phyloP scores from a whole-genome alignment of 2,113 vertebrate species.

The Delphinus delphis region DNA sequence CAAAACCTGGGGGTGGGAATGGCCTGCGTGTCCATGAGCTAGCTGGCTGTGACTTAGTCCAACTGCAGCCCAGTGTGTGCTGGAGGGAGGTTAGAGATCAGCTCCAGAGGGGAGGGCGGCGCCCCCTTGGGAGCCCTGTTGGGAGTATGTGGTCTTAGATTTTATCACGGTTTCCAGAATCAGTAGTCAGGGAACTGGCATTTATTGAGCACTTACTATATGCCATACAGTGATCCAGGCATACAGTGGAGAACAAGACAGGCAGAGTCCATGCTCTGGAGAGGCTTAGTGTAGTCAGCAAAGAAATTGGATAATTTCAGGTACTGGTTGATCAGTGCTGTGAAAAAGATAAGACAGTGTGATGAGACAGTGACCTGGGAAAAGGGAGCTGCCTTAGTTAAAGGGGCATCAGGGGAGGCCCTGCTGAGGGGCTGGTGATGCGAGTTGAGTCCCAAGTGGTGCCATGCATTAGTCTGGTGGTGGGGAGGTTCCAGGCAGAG shows the following conservation, averaged over 20 bases:
- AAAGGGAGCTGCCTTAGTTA: background rate
- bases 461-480: background rate
- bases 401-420: background rate
- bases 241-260: background rate
- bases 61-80: background rate
- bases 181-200: background rate
- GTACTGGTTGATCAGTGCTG: background rate
- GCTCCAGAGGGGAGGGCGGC: background rate
- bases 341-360: background rate
- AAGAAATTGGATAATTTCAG: background rate
- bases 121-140: background rate
- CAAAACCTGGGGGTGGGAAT: background rate
- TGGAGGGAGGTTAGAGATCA: background rate
- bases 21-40: background rate
- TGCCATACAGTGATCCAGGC: background rate
- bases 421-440: background rate
- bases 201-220: background rate
- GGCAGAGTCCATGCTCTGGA: background rate
- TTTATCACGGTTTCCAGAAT: background rate
- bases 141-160: background rate
- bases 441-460: background rate
- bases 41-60: background rate
- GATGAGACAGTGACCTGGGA: background rate
- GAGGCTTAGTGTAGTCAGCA: background rate
- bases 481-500: background rate